Evolutionary conservation across 2,797 vertebrate species (phyloP).

Genomic region (Lepilemur septentrionalis): DNA sequence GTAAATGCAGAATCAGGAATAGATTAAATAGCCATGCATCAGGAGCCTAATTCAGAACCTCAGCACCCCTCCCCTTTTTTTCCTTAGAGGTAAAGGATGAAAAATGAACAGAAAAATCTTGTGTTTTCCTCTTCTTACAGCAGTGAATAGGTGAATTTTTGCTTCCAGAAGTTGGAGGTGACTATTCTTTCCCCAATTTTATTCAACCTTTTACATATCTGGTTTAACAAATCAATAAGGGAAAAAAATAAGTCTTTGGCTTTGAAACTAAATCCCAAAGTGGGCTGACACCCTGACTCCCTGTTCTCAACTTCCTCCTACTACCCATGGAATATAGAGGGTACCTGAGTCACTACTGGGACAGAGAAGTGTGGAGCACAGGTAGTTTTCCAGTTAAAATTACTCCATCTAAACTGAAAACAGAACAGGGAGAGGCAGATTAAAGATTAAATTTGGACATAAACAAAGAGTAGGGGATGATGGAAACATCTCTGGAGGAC

Average conservation of each 20-base stretch:
- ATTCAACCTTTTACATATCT: not conserved
- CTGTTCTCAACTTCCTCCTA: not conserved
- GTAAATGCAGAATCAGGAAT: constrained; percentile 74
- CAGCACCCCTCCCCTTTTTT: not conserved
- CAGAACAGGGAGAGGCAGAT: not conserved
- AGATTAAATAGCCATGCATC: constrained; percentile 72
- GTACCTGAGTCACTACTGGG: not conserved
- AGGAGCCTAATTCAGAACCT: not conserved
- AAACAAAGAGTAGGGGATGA: not conserved
- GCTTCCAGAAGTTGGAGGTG: not conserved
- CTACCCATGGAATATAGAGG: not conserved
- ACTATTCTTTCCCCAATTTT: not conserved
- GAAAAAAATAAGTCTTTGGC: not conserved
- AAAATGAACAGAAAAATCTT: constrained; percentile 28
- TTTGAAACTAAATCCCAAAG: not conserved
- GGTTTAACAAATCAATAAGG: not conserved
- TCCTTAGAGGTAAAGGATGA: constrained; percentile 20
- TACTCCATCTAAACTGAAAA: not conserved
- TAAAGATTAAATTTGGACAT: not conserved
- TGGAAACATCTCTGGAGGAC: not conserved
- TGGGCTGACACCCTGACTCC: not conserved
- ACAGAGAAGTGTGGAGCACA: not conserved
- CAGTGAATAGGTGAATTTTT: not conserved
- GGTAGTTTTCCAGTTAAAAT: not conserved
- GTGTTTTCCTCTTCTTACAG: not conserved